Conservation (phyloP, 2,113 vertebrate species). For the Notarius quadriscutis region DNA sequence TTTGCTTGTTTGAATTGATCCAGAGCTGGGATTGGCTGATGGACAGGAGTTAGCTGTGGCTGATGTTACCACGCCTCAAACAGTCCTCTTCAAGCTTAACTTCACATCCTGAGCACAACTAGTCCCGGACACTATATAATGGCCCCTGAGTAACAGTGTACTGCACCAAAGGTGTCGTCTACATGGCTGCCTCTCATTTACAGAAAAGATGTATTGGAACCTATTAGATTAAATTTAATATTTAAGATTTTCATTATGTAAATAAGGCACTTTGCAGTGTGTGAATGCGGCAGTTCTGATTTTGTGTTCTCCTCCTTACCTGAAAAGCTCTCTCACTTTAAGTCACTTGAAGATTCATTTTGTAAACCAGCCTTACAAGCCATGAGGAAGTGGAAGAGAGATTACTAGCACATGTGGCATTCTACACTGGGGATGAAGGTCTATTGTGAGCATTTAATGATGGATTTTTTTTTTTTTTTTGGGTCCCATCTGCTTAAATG, state of each 20-base stretch:
- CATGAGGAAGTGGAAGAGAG: neutral
- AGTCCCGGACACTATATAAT: neutral
- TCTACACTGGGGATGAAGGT: constrained; percentile 1
- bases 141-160: neutral
- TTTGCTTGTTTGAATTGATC: constrained; percentile 53
- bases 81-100: constrained; percentile 89
- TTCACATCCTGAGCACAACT: constrained; percentile 67
- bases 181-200: neutral
- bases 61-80: constrained; percentile 92
- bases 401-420: neutral
- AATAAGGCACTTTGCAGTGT: constrained; percentile 18
- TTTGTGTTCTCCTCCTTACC: neutral
- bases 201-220: neutral
- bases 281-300: neutral
- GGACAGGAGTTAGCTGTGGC: constrained; percentile 92
- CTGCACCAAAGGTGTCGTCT: neutral
- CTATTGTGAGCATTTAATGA: constrained; percentile 8
- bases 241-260: constrained; percentile 35
- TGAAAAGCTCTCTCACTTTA: neutral
- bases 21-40: constrained; percentile 87
- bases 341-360: neutral
- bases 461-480: constrained; percentile 9
- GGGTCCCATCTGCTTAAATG: constrained; percentile 1
- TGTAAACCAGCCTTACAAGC: neutral
- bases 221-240: constrained; percentile 21